Percentiles rank a stretch among this genome's conserved stretches.
phyloP scores from a whole-genome alignment of 1,140 invertebrate genomes.

The Heliothis subflexa region DNA sequence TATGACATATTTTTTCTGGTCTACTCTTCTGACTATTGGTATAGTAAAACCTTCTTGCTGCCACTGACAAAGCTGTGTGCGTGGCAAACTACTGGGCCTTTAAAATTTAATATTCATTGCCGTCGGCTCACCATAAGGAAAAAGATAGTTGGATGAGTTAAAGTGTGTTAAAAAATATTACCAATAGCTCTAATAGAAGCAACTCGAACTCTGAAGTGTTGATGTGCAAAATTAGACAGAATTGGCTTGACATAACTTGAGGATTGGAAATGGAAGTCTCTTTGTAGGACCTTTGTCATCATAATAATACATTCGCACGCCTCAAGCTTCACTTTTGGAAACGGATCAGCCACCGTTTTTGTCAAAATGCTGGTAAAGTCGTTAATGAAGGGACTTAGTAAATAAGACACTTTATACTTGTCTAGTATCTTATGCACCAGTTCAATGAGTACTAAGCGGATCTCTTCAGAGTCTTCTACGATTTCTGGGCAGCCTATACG shows the following conservation, averaged over 20 bases:
- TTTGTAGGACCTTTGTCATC: slow-evolving; percentile 88
- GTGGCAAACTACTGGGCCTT: no score
- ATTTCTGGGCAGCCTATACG: slow-evolving; percentile 92
- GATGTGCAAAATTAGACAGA: slow-evolving; percentile 90
- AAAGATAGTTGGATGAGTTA: neutral
- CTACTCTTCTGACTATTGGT: no score
- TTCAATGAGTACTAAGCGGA: slow-evolving; percentile 90
- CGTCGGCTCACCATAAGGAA: no score
- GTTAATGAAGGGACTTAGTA: slow-evolving; percentile 90
- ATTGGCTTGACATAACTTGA: slow-evolving; percentile 91
- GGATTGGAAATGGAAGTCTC: slow-evolving; percentile 91
- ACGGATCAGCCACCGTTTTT: slow-evolving; percentile 91
- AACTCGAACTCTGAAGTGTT: slow-evolving; percentile 92
- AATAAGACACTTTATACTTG: slow-evolving; percentile 87
- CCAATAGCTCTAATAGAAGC: slow-evolving; percentile 91
- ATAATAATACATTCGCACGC: slow-evolving; percentile 90
- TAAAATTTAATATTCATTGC: neutral
- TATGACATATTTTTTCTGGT: no score
- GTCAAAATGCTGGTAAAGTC: slow-evolving; percentile 91
- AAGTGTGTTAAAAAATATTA: slow-evolving; percentile 56
- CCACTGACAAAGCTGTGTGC: no score
- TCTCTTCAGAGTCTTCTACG: slow-evolving; percentile 94
- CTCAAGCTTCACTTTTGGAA: slow-evolving; percentile 92
- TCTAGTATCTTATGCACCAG: slow-evolving; percentile 89
- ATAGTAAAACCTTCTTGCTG: no score